A percentile compares a stretch with the other conserved stretches of the same genome.
phyloP scores from a whole-genome alignment of 2,113 vertebrate species.

The Corythornis cristatus region DNA sequence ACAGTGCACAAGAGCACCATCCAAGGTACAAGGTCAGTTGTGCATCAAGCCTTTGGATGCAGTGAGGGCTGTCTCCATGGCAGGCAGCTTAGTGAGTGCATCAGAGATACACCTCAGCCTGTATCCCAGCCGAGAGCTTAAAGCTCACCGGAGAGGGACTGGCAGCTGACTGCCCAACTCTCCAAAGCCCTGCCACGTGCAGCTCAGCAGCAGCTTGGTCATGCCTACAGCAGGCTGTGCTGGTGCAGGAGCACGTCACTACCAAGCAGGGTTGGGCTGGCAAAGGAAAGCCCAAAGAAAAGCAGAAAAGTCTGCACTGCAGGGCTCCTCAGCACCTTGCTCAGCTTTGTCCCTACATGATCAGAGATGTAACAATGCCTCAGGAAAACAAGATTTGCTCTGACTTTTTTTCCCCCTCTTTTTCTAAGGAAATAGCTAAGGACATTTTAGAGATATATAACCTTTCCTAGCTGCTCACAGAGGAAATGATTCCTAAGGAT shows the following conservation, averaged over 20 bases:
- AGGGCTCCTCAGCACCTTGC: not conserved
- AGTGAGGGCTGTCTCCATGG: too few species aligned
- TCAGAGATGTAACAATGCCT: not conserved
- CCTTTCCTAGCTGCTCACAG: constrained; percentile 19
- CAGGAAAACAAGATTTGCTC: not conserved
- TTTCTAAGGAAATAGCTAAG: constrained; percentile 4
- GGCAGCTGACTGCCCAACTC: not conserved
- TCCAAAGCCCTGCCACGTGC: not conserved
- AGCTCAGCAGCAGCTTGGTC: not conserved
- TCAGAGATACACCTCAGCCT: not conserved
- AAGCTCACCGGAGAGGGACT: not conserved
- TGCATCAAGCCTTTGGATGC: not conserved
- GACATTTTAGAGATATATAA: constrained; percentile 40
- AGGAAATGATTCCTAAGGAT: constrained; percentile 58
- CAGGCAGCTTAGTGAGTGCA: not conserved
- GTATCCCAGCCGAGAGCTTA: not conserved
- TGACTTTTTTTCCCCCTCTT: not conserved
- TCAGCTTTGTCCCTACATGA: not conserved
- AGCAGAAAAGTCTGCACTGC: not conserved
- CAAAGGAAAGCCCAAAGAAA: not conserved
- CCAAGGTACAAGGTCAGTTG: not conserved
- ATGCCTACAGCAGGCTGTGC: not conserved
- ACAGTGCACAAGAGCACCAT: not conserved
- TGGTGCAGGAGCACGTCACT: not conserved
- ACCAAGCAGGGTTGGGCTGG: not conserved